These are phyloP conservation scores for Yponomeuta sedellus DNA, from an alignment of 2,888 invertebrate species.

Conservation along the genomic window DNA sequence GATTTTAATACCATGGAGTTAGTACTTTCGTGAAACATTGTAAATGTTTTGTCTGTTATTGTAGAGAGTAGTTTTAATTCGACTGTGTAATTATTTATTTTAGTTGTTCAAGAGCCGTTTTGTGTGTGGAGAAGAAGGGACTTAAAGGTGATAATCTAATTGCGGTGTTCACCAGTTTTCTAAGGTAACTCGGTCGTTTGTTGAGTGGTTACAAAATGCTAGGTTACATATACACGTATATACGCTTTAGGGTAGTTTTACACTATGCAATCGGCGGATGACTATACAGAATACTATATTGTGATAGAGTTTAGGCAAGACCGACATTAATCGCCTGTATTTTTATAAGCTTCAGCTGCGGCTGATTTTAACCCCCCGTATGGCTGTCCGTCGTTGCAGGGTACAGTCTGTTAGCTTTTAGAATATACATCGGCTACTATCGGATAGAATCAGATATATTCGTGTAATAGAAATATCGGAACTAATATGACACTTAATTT, in stretches of 20 bases:
- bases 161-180: too few species aligned
- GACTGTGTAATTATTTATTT: neutral
- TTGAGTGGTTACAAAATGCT: neutral
- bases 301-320: slow-evolving; percentile 4
- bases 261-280: slow-evolving; percentile 28
- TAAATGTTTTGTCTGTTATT: neutral
- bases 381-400: neutral
- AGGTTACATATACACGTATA: slow-evolving; percentile 31
- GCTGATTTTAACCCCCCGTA: neutral
- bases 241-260: slow-evolving; percentile 65
- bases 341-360: neutral
- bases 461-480: too few species aligned
- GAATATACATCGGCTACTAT: too few species aligned
- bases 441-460: too few species aligned
- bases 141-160: neutral
- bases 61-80: neutral
- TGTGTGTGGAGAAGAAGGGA: neutral
- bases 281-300: neutral
- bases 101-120: neutral
- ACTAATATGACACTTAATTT: too few species aligned
- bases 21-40: neutral
- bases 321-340: neutral
- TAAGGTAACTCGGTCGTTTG: neutral
- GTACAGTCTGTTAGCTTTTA: too few species aligned
- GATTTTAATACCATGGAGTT: neutral